Evolutionary conservation across 2,797 vertebrate genomes (phyloP).

Genomic region (Scleropages formosus): DNA sequence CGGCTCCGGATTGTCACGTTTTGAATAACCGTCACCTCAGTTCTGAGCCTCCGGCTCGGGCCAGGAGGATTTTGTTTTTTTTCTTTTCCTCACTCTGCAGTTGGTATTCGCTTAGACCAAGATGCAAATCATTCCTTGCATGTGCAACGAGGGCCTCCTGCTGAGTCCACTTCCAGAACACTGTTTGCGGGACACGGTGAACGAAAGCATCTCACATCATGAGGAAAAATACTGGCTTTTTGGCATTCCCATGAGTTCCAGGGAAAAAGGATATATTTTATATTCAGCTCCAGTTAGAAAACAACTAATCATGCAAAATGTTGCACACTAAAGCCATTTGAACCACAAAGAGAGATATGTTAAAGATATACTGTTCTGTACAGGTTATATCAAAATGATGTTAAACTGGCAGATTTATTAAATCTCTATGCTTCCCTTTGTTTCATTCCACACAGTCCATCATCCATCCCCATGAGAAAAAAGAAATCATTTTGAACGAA

Average conservation of each 20-base stretch:
- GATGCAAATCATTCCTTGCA: conserved; percentile 47
- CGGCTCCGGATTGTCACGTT: conserved; percentile 35
- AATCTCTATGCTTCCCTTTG: conserved; percentile 1
- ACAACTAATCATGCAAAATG: background rate
- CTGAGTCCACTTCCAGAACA: background rate
- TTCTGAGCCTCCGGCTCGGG: conserved; percentile 27
- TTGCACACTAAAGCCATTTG: background rate
- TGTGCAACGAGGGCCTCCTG: background rate
- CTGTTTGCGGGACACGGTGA: no score
- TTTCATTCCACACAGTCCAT: no score
- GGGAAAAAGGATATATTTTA: background rate
- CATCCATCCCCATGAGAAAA: background rate
- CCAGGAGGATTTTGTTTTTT: background rate
- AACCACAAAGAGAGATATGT: background rate
- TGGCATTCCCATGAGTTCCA: background rate
- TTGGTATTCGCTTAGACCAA: conserved; percentile 8
- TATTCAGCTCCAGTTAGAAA: background rate
- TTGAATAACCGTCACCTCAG: conserved; percentile 54
- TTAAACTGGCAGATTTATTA: background rate
- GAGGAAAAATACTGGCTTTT: background rate
- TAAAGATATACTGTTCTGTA: no score
- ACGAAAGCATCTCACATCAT: background rate
- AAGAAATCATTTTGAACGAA: background rate
- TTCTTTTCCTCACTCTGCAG: background rate
- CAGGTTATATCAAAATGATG: background rate